These are phyloP conservation scores for Sesia bembeciformis DNA, from an alignment of 2,888 invertebrate genomes.

Conservation along the genomic window DNA sequence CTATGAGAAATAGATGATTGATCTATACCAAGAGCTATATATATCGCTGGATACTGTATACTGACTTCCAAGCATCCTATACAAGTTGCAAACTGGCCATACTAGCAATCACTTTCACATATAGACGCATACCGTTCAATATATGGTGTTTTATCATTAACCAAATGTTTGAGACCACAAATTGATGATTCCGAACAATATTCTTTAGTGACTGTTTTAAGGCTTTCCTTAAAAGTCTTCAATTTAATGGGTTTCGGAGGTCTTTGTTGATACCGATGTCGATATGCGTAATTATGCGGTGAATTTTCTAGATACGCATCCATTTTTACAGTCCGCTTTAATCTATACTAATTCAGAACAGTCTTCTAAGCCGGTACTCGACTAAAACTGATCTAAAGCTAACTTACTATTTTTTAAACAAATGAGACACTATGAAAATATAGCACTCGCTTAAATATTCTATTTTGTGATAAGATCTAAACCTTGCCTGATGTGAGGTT, in stretches of 20 bases:
- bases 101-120: conserved; percentile 18
- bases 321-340: too few relatives aligned
- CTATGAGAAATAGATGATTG: too few relatives aligned
- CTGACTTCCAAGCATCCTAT: too few relatives aligned
- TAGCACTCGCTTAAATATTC: conserved; percentile 41
- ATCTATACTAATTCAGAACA: too few relatives aligned
- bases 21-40: too few relatives aligned
- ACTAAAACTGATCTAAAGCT: too few relatives aligned
- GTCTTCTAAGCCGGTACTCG: too few relatives aligned
- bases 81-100: conserved; percentile 9
- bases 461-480: conserved; percentile 52
- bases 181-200: conserved; percentile 66
- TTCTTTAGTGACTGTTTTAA: conserved; percentile 44
- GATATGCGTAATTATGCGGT: too few relatives aligned
- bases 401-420: too few relatives aligned
- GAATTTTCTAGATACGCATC: too few relatives aligned
- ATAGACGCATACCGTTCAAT: conserved; percentile 47
- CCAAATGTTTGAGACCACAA: conserved; percentile 60
- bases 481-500: conserved; percentile 32
- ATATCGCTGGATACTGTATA: too few relatives aligned
- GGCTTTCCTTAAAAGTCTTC: conserved; percentile 24
- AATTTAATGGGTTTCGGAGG: neutral
- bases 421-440: too few relatives aligned
- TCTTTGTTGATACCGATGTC: neutral
- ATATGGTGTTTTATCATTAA: conserved; percentile 40